Percentiles rank a stretch among this genome's conserved stretches.
These are phyloP conservation scores for Chironomus striatipennis DNA, from an alignment of 1,140 invertebrate species.

Conservation along the genomic window DNA sequence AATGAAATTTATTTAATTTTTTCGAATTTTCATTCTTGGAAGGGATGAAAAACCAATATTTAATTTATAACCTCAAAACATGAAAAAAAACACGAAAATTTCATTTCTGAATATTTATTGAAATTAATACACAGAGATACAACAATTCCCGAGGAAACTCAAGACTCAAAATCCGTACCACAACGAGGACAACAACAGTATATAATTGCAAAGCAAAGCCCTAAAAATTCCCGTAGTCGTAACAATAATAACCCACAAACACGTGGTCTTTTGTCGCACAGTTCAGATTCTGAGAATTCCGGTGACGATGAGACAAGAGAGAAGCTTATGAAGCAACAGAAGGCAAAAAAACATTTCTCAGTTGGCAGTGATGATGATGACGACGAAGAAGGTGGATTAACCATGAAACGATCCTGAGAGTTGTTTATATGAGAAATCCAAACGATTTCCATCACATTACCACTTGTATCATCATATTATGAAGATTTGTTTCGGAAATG, in stretches of 20 bases:
- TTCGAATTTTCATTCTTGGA: background rate
- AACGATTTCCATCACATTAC: background rate
- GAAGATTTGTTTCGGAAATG: too few species aligned
- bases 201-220: background rate
- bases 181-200: background rate
- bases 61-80: background rate
- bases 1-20: background rate
- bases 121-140: background rate
- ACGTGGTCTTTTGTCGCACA: background rate
- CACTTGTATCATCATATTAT: too few species aligned
- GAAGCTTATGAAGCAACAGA: background rate
- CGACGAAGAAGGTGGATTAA: background rate
- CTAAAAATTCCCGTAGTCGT: background rate
- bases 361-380: background rate
- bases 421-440: background rate
- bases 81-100: background rate
- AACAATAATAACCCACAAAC: background rate
- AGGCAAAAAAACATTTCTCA: background rate
- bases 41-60: background rate
- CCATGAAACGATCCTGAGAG: constrained; percentile 11
- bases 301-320: background rate
- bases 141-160: constrained; percentile 4
- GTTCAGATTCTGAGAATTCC: background rate
- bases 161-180: background rate
- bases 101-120: background rate